Conservation (phyloP, 1,140 invertebrate genomes). For the Ceratina japonica region DNA sequence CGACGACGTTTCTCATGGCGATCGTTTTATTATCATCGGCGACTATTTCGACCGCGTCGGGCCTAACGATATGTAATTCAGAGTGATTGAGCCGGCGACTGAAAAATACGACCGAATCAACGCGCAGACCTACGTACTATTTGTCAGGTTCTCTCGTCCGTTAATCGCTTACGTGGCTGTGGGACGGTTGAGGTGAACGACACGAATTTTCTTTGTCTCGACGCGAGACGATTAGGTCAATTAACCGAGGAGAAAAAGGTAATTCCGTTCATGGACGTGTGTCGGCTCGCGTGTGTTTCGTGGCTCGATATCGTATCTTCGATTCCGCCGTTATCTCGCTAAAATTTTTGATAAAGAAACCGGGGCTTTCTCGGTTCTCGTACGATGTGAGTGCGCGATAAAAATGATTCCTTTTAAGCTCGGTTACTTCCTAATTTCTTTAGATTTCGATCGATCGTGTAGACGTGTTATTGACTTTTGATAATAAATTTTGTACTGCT, state of each 20-base stretch:
- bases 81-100: constrained; percentile 2
- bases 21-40: constrained; percentile 2
- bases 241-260: not conserved
- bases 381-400: no score
- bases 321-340: constrained; percentile 2
- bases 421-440: no score
- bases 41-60: constrained; percentile 2
- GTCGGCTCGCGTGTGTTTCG: no score
- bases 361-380: not conserved
- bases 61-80: constrained; percentile 10
- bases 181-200: no score
- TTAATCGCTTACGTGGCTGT: not conserved
- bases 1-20: not conserved
- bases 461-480: no score
- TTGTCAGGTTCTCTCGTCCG: not conserved
- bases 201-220: no score
- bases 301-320: constrained; percentile 8
- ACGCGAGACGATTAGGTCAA: not conserved
- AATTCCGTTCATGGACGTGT: not conserved
- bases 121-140: not conserved
- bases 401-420: no score
- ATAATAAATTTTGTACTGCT: no score
- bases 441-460: no score
- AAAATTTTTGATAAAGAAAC: constrained; percentile 17
- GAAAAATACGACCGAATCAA: not conserved